phyloP scores from a whole-genome alignment of 2,888 invertebrate species.

The Cenopis cana region DNA sequence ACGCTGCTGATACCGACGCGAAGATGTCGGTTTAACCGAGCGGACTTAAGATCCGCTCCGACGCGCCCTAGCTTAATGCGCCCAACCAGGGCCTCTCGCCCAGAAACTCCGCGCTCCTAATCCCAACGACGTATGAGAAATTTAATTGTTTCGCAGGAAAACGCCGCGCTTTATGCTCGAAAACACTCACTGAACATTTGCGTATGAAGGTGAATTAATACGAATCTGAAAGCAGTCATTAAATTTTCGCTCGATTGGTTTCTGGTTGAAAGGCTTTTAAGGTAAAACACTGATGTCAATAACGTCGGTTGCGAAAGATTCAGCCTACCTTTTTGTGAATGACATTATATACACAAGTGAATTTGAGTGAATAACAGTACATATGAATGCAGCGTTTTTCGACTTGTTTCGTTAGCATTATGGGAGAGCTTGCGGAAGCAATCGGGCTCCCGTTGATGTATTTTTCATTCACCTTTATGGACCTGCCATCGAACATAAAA shows the following conservation, averaged over 20 bases:
- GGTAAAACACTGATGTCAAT: conserved; percentile 74
- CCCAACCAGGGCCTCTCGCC: conserved; percentile 56
- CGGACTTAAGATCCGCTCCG: conserved; percentile 72
- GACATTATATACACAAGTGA: conserved; percentile 43
- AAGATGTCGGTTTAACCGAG: conserved; percentile 73
- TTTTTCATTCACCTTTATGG: conserved; percentile 60
- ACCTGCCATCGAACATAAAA: conserved; percentile 54
- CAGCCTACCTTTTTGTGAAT: conserved; percentile 55
- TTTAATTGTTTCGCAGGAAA: conserved; percentile 82
- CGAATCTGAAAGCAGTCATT: conserved; percentile 80
- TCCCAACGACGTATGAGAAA: conserved; percentile 75
- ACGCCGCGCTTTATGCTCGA: conserved; percentile 70
- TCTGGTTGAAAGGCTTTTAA: conserved; percentile 77
- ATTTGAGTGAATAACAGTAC: conserved; percentile 36
- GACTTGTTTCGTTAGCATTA: conserved; percentile 45
- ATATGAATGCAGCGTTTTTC: conserved; percentile 36
- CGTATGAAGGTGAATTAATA: conserved; percentile 74
- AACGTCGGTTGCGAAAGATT: conserved; percentile 61
- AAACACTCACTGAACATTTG: conserved; percentile 66
- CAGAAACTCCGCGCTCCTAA: conserved; percentile 67
- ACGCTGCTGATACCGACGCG: conserved; percentile 57
- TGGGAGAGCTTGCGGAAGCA: conserved; percentile 48
- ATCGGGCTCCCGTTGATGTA: conserved; percentile 55
- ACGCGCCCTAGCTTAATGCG: conserved; percentile 64
- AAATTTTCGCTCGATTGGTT: conserved; percentile 79